Conservation (phyloP, 64 coral and sea anemone genomes). For the Trachythela sp. region DNA sequence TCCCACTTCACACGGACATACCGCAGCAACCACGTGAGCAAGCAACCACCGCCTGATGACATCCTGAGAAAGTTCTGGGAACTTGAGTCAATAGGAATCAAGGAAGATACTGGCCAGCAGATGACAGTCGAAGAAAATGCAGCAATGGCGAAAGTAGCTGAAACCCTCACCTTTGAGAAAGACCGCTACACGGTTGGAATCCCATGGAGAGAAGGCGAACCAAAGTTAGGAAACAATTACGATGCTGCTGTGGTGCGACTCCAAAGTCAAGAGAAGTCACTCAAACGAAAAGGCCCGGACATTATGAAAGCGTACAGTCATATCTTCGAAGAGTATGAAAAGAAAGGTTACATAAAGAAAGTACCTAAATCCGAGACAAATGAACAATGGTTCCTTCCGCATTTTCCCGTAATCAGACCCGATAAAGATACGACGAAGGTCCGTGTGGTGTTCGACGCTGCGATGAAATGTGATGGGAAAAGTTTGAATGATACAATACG, state of each 20-base stretch:
- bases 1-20: conserved; percentile 50
- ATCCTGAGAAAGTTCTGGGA: conserved; percentile 33
- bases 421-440: conserved; percentile 35
- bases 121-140: too few species aligned
- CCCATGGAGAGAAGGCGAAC: conserved; percentile 47
- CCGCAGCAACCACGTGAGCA: background rate
- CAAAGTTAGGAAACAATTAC: conserved; percentile 46
- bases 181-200: conserved; percentile 33
- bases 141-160: background rate
- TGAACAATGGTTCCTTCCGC: conserved; percentile 40
- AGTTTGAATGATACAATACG: conserved; percentile 40
- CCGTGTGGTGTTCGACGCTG: conserved; percentile 33
- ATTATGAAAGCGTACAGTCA: too few species aligned
- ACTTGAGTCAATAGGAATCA: conserved; percentile 41
- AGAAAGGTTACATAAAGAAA: conserved; percentile 36
- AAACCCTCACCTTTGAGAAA: background rate
- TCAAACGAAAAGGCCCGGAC: conserved; percentile 7
- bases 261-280: conserved; percentile 20
- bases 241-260: conserved; percentile 3
- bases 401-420: conserved; percentile 2
- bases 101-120: too few species aligned
- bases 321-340: conserved; percentile 35
- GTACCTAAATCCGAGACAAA: background rate
- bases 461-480: background rate
- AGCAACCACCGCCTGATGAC: background rate